Base-by-base conservation (phyloP, 2,113 vertebrate species). In the Motacilla tschutschensis region DNA sequence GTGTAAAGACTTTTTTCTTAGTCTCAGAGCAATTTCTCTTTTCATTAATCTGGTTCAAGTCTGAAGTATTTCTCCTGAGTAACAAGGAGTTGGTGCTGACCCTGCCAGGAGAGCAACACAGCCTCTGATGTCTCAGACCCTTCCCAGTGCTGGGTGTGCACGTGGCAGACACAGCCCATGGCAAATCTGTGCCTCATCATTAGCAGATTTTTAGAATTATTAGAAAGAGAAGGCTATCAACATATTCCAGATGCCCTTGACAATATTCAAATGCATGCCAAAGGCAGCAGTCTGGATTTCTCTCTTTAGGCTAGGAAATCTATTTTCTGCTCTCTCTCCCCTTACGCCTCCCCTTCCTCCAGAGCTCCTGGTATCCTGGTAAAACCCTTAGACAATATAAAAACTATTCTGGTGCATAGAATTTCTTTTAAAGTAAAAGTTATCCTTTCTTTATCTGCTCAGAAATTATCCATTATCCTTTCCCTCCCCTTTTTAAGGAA, bases 201-300 rank as follows among this genome's bases (percentile, higher is more conserved):
- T 54, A 94, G 46, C 75, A 75, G 47, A 36, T 33, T 73, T 77
- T 55, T 11, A 79, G 59, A 38, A 51, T 35, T 88, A 85, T 83
- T 74, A 86, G 25, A 28, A 77, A 46, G 33, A 80, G 48, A 85
- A 75, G 0, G 46, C 85, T 43, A 43, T 58, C 85, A 74, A 43
- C 55, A 31, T 47, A 85, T 63, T 84, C 78, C 91, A 91, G 89
- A 87, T 87, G 79, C 81, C 87, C 92, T 76, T 94, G 87, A 90
- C 81, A 73, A 55, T 81, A 91, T 79, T 90, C 59, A 91, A 86
- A 90, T 79, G 63, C 18, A 72, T 25, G 81, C 81, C 76, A 50
- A 69, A 54, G 63, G 84, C 78, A 84, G 79, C 71, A 82, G 91
- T 36, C 87, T 84, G 87, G 63, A 62, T 91, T 91, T 79, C 75